Evolutionary conservation across 37 sponge, comb jelly and placozoan species (phyloP).

Genomic region (Cliona cf. orientalis): DNA sequence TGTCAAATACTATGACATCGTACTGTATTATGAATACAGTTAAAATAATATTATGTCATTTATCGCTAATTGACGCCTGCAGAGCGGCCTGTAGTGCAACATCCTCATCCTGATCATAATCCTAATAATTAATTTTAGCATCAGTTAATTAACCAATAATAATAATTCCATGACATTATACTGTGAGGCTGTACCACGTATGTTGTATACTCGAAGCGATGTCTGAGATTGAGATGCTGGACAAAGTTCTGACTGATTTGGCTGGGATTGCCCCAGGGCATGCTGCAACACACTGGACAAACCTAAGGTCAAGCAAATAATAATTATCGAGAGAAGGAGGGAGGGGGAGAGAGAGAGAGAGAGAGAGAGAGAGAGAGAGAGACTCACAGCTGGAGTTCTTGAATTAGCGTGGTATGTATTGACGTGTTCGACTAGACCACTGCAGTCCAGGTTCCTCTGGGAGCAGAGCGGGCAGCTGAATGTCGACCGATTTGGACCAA

Average conservation of each 20-base stretch:
- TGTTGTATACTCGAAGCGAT: slow-evolving; percentile 83
- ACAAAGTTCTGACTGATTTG: slow-evolving; percentile 73
- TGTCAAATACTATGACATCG: too few relatives aligned
- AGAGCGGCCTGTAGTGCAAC: slow-evolving; percentile 57
- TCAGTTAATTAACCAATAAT: not conserved
- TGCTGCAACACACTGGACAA: slow-evolving; percentile 83
- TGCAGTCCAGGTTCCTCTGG: slow-evolving; percentile 49
- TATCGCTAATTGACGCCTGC: slow-evolving; percentile 41
- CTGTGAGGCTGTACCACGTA: slow-evolving; percentile 68
- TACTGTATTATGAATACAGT: too few relatives aligned
- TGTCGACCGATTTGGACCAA: slow-evolving; percentile 46
- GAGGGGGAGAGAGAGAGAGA: not conserved
- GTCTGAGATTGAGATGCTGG: slow-evolving; percentile 67
- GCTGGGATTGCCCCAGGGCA: slow-evolving; percentile 83
- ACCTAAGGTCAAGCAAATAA: slow-evolving; percentile 44
- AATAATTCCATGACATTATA: too few relatives aligned
- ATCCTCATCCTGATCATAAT: slow-evolving; percentile 76
- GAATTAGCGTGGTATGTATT: slow-evolving; percentile 32
- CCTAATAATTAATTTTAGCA: slow-evolving; percentile 12
- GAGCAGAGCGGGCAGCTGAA: slow-evolving; percentile 75
- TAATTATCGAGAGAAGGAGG: not conserved
- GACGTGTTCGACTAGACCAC: slow-evolving; percentile 53
- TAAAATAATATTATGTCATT: too few relatives aligned
- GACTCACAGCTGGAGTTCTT: slow-evolving; percentile 29
- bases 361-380: not conserved